Evolutionary conservation across 2,113 vertebrate genomes (phyloP), one percentile per base, ranked within the genome.

Genomic region (Poicephalus gulielmi): DNA sequence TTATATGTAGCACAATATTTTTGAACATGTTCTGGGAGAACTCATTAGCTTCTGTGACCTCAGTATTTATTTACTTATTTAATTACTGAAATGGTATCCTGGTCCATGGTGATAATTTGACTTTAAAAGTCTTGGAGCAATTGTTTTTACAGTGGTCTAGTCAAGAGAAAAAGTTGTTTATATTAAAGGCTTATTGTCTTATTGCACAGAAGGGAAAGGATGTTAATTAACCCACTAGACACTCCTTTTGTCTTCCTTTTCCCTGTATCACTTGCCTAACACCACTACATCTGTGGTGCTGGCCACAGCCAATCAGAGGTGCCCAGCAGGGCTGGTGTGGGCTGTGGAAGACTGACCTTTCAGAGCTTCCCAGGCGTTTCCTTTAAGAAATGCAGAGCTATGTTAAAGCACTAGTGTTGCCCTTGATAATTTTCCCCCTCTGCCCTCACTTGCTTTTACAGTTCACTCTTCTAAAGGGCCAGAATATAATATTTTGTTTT

Each of bases 31-130:
- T 5, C 55, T 84, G 47, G 24, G 23, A 81, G 30, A 94, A n/a
- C 35, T 92, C 33, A 62, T 85, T 79, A 81, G 35, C 39, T 90
- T 77, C 31, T 86, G 43, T 78, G 79, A 80, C 62, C 77, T 75
- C 35, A 83, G 39, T 20, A 13, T 31, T 57, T n/a, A 23, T 33
- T n/a, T 30, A 16, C 19, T 52, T 46, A 15, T 60, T 52, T 52
- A 3, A 57, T 73, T 67, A 23, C 33, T 83, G 66, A 79, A 84
- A 68, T 55, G 2, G 28, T 71, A 52, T 68, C 31, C 35, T 78
- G 6, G 9, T 52, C 39, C 11, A 44, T 17, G 17, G 35, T 67
- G 33, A 90, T 43, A 71, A 37, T 78, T 43, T 57, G 13, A 24
- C 30, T 89, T 83, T 1, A 28, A 57, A 82, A 74, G 71, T 25